These are phyloP conservation scores for Redunca redunca DNA, from an alignment of 2,113 vertebrate species.

Conservation along the genomic window DNA sequence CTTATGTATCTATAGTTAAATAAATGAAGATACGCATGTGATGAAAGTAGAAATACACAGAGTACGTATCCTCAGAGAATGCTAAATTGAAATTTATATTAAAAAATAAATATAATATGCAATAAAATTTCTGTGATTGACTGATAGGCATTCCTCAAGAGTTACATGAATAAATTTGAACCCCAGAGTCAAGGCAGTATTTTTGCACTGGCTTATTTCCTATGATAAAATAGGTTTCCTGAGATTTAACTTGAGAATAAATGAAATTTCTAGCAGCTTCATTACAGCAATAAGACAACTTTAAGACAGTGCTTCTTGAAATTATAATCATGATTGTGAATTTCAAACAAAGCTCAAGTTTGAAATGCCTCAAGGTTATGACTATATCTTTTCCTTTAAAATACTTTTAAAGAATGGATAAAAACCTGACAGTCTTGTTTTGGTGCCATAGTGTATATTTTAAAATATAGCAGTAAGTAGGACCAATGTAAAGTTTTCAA, in stretches of 20 bases:
- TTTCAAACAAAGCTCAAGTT: slow-evolving; percentile 47
- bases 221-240: slow-evolving; percentile 54
- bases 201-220: slow-evolving; percentile 54
- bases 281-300: slow-evolving; percentile 46
- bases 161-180: slow-evolving; percentile 39
- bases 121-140: slow-evolving; percentile 50
- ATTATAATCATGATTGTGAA: slow-evolving; percentile 53
- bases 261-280: slow-evolving; percentile 58
- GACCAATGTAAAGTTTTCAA: neutral
- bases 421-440: slow-evolving; percentile 38
- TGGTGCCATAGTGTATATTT: neutral
- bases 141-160: slow-evolving; percentile 30
- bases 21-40: neutral
- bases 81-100: slow-evolving; percentile 58
- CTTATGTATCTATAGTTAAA: neutral
- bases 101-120: slow-evolving; percentile 48
- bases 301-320: slow-evolving; percentile 36
- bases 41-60: slow-evolving; percentile 29
- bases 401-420: slow-evolving; percentile 39
- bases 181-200: neutral
- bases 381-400: slow-evolving; percentile 41
- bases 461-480: slow-evolving; percentile 13
- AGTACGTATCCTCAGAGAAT: slow-evolving; percentile 39
- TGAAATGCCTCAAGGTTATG: slow-evolving; percentile 35
- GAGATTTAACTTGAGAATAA: slow-evolving; percentile 59